Evolutionary conservation across 2,888 invertebrate genomes (phyloP).

Genomic region (Orthosia incerta): DNA sequence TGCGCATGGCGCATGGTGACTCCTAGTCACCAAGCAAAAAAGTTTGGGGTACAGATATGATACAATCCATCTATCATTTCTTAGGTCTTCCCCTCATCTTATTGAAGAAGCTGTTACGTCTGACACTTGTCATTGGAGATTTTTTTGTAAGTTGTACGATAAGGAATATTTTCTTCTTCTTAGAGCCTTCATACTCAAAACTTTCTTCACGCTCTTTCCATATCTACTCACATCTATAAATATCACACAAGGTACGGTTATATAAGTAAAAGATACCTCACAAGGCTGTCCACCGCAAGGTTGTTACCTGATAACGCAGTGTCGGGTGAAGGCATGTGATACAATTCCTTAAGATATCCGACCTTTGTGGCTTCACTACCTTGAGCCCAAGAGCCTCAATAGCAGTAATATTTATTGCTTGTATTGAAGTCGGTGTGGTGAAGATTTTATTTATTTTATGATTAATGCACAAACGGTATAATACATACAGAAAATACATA

Average conservation of each 20-base stretch:
- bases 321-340: conserved; percentile 28
- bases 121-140: no score
- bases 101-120: no score
- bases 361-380: conserved; percentile 46
- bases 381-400: background rate
- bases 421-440: background rate
- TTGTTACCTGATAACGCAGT: conserved; percentile 37
- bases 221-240: background rate
- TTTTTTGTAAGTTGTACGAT: no score
- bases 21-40: no score
- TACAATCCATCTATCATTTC: no score
- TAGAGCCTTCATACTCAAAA: no score
- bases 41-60: no score
- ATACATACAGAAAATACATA: no score
- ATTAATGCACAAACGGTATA: no score
- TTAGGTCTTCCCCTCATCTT: no score
- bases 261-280: conserved; percentile 17
- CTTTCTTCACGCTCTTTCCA: background rate
- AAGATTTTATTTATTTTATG: background rate
- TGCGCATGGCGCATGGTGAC: no score
- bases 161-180: no score
- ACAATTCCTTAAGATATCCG: conserved; percentile 14
- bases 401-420: background rate
- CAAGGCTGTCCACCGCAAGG: conserved; percentile 30
- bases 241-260: background rate